These are phyloP conservation scores for Gallinago paraguaiae DNA, from an alignment of 2,113 vertebrate species.

Conservation along the genomic window DNA sequence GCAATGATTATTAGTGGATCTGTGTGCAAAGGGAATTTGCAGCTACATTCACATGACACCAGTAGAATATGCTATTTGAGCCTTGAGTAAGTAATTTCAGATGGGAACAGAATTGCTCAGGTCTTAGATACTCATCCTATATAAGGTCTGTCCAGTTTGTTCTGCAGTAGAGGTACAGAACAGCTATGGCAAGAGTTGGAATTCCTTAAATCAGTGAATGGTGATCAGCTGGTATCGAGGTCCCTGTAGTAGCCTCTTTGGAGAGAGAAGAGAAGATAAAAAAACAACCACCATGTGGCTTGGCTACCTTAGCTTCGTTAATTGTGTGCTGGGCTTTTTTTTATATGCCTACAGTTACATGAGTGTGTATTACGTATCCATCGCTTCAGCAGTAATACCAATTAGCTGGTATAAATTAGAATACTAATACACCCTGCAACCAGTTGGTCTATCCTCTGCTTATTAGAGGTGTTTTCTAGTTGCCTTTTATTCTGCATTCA, in stretches of 20 bases:
- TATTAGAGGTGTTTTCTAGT: neutral
- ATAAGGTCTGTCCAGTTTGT: neutral
- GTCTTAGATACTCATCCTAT: neutral
- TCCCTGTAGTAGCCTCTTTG: neutral
- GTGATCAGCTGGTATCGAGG: neutral
- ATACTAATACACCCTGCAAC: neutral
- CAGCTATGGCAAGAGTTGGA: neutral
- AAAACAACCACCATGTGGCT: neutral
- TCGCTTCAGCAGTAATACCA: neutral
- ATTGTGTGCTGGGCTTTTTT: neutral
- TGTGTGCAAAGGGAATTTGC: neutral
- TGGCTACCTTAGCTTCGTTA: neutral
- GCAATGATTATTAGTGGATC: neutral
- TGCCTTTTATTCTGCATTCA: neutral
- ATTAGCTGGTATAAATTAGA: neutral
- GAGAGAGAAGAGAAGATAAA: neutral
- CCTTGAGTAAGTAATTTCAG: neutral
- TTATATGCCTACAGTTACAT: neutral
- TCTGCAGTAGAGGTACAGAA: neutral
- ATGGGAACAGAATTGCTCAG: neutral
- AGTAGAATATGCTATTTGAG: neutral
- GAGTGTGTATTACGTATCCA: neutral
- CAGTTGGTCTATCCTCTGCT: neutral
- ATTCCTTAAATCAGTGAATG: neutral
- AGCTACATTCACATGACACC: neutral